Conservation (phyloP, 2,797 vertebrate genomes). For the Gouania willdenowi region DNA sequence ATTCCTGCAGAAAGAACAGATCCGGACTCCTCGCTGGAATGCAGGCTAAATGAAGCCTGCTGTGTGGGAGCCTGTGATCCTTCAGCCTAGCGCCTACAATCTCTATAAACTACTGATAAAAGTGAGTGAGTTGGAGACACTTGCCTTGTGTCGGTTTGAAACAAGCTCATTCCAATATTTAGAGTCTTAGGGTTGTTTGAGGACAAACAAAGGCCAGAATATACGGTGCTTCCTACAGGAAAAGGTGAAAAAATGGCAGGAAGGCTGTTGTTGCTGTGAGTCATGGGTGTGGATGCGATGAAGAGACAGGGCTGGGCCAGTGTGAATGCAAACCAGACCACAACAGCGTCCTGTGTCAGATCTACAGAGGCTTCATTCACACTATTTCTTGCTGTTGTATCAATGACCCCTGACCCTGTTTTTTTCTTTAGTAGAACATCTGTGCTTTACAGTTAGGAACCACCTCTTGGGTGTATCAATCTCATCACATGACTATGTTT, state of each 20-base stretch:
- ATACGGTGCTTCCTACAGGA: slow-evolving; percentile 33
- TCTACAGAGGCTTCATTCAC: too few species aligned
- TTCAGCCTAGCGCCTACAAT: slow-evolving; percentile 37
- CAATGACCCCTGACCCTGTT: too few species aligned
- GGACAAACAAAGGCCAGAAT: neutral
- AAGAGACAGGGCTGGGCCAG: slow-evolving; percentile 5
- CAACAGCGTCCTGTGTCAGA: too few species aligned
- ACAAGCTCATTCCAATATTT: neutral
- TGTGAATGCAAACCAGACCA: slow-evolving; percentile 28
- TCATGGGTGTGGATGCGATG: slow-evolving; percentile 40
- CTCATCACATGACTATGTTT: too few species aligned
- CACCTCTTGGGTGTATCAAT: too few species aligned
- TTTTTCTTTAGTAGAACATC: too few species aligned
- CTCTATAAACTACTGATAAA: slow-evolving; percentile 56
- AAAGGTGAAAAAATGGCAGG: slow-evolving; percentile 64
- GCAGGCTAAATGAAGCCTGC: slow-evolving; percentile 39
- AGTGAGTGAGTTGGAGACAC: neutral
- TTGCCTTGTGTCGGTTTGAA: slow-evolving; percentile 2
- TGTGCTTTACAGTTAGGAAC: too few species aligned
- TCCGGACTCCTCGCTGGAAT: slow-evolving; percentile 59
- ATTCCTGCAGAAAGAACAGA: slow-evolving; percentile 21
- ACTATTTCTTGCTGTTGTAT: too few species aligned
- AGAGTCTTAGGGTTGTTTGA: too few species aligned
- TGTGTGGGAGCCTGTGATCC: slow-evolving; percentile 37
- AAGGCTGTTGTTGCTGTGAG: slow-evolving; percentile 40